Evolutionary conservation across 2,888 invertebrate species (phyloP).

Genomic region (Crematogaster levior): DNA sequence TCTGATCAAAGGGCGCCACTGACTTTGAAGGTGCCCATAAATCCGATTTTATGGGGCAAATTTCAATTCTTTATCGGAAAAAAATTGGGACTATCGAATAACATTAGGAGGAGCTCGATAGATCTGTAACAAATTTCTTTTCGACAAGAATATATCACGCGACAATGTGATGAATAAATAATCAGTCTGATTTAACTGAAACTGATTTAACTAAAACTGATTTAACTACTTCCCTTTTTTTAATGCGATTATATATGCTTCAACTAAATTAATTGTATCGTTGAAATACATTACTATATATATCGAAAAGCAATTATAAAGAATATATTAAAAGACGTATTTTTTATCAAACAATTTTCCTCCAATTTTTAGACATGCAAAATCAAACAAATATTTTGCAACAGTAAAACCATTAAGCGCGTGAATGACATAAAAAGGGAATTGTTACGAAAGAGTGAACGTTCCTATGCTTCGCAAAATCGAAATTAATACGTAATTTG

Average conservation of each 20-base stretch:
- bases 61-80: constrained; percentile 55
- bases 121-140: constrained; percentile 17
- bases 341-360: neutral
- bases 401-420: neutral
- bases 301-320: neutral
- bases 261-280: neutral
- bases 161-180: constrained; percentile 18
- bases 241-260: neutral
- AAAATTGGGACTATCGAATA: constrained; percentile 49
- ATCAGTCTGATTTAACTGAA: neutral
- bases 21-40: constrained; percentile 56
- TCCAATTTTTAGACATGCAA: constrained; percentile 7
- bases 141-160: neutral
- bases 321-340: neutral
- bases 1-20: constrained; percentile 63
- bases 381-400: neutral
- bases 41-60: constrained; percentile 41
- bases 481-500: constrained; percentile 47
- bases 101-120: constrained; percentile 14
- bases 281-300: constrained; percentile 2
- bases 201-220: no score
- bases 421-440: neutral
- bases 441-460: constrained; percentile 17
- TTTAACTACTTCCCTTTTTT: neutral
- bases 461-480: constrained; percentile 19